A percentile compares a stretch with the other conserved stretches of the same genome.
phyloP scores from a whole-genome alignment of 1,140 invertebrate genomes.

The Aradophagus sp. region DNA sequence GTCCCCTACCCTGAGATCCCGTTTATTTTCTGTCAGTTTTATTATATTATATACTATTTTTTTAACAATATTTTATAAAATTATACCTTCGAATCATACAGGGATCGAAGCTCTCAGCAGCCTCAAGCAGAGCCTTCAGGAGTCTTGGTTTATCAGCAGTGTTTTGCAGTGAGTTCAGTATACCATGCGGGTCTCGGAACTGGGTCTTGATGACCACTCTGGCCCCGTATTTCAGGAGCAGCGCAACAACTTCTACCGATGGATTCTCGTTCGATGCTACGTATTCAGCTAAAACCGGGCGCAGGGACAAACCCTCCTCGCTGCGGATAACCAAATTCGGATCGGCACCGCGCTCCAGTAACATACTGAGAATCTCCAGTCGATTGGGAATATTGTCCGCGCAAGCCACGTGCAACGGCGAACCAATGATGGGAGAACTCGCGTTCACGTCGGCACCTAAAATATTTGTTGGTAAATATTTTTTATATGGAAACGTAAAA shows the following conservation, averaged over 20 bases:
- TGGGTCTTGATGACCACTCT: constrained; percentile 89
- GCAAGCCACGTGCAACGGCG: constrained; percentile 89
- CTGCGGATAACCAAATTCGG: constrained; percentile 86
- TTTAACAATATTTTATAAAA: too few relatives aligned
- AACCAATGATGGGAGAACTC: constrained; percentile 87
- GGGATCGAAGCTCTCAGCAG: constrained; percentile 85
- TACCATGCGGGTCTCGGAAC: constrained; percentile 86
- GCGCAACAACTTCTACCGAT: constrained; percentile 79
- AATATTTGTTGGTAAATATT: too few relatives aligned
- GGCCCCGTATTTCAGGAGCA: constrained; percentile 88
- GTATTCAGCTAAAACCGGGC: constrained; percentile 88
- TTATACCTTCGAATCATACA: constrained; percentile 83
- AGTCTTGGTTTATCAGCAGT: constrained; percentile 80
- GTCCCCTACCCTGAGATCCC: too few relatives aligned
- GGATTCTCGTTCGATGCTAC: constrained; percentile 84
- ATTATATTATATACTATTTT: too few relatives aligned
- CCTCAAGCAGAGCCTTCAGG: constrained; percentile 82
- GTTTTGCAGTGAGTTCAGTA: constrained; percentile 85
- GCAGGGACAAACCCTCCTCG: constrained; percentile 81
- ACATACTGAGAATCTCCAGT: constrained; percentile 80
- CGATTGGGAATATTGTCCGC: constrained; percentile 87
- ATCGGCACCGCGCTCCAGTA: constrained; percentile 84
- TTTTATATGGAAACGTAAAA: too few relatives aligned
- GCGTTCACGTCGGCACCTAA: constrained; percentile 87
- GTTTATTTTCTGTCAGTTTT: too few relatives aligned